Evolutionary conservation across 1,140 invertebrate genomes (phyloP), one percentile per base, ranked within the genome.

Genomic region (Camponotus vicinus): DNA sequence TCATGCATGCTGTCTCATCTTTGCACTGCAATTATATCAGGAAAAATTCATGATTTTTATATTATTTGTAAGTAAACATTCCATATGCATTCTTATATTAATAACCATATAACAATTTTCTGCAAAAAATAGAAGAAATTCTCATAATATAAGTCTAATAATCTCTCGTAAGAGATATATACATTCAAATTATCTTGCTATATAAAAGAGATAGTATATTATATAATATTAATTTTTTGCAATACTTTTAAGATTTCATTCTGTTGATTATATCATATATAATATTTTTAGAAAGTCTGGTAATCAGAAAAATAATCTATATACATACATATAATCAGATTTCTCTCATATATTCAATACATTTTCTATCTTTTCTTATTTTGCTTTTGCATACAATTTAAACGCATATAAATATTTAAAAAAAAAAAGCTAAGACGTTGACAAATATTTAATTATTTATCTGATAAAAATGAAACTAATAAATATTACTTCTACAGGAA

Each of bases 1-100:
- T 87, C 7, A 95, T 91, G 93, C 94, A 95, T 37, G 93, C 90
- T 15, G n/a, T 85, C 52, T 91, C 86, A 0, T 93, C 86, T 76
- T 92, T 89, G 18, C 83, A 91, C 95, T 95, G 64, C 15, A 52
- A 52, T 52, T 37, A 84, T 86, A 73, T 42, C 0, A 49, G n/a
- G 0, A 49, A 52, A 42, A 64, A 2, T 66, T 49, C 8, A 34
- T 32, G 2, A 70, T 69, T 2, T 55, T 77, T 45, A 63, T 0
- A 63, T 77, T 9, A 63, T 0, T 3, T n/a, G 15, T 2, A 42
- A 45, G 11, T 42, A 63, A 42, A 13, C 61, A 7, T 34, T 15
- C 2, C 3, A 18, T 11, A 52, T 18, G 34, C n/a, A 57, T 59
- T 75, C n/a, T n/a, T n/a, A n/a, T n/a, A n/a, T n/a, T n/a, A n/a